These are phyloP conservation scores for Pseudococcus viburni DNA, from an alignment of 2,888 invertebrate species.

Conservation along the genomic window DNA sequence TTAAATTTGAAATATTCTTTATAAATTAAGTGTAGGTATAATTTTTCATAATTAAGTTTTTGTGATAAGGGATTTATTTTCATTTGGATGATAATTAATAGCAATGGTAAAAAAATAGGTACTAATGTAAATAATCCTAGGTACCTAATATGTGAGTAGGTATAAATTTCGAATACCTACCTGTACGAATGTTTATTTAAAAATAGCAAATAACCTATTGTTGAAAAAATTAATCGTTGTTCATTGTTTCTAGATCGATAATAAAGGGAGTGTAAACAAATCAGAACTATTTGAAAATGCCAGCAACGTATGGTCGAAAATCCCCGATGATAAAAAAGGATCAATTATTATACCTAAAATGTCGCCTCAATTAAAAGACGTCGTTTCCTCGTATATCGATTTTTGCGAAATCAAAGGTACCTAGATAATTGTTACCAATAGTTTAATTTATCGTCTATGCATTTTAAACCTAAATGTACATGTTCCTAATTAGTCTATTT, in stretches of 20 bases:
- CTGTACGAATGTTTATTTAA: too few species aligned
- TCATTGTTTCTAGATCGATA: background rate
- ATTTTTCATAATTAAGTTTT: background rate
- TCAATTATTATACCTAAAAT: background rate
- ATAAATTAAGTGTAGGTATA: background rate
- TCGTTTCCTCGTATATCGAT: background rate
- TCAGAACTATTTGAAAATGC: slow-evolving; percentile 13
- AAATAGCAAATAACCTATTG: too few species aligned
- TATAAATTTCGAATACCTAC: too few species aligned
- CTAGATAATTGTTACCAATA: background rate
- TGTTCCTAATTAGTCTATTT: background rate
- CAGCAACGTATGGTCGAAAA: background rate
- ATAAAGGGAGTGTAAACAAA: background rate
- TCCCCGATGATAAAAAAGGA: background rate
- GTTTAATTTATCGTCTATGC: too few species aligned
- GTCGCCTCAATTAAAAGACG: background rate
- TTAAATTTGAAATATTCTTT: background rate
- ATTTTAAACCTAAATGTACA: background rate
- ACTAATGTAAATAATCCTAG: too few species aligned
- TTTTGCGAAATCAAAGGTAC: background rate
- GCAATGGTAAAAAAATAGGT: too few species aligned
- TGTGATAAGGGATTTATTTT: too few species aligned
- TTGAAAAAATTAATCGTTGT: too few species aligned
- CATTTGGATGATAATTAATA: too few species aligned
- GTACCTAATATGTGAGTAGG: too few species aligned